A percentile compares a stretch with the other conserved stretches of the same genome.
phyloP scores from a whole-genome alignment of 2,797 vertebrate species.

The Mus caroli region DNA sequence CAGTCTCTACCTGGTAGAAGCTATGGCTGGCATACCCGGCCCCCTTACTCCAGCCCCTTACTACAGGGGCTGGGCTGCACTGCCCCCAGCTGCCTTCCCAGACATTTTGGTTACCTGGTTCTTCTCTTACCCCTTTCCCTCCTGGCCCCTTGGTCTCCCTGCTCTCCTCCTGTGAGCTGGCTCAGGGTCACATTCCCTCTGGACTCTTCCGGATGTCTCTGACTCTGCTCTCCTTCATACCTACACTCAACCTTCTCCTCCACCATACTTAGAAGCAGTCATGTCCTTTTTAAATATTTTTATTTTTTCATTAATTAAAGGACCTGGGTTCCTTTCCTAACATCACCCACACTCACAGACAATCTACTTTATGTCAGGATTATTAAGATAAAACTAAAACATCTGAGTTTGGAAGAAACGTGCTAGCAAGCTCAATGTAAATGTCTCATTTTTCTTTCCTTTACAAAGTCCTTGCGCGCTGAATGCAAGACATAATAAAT shows the following conservation, averaged over 20 bases:
- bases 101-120: neutral
- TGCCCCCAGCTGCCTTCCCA: neutral
- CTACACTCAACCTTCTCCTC: neutral
- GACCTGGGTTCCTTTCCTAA: neutral
- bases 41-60: neutral
- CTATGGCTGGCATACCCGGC: neutral
- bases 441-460: too few species aligned
- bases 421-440: neutral
- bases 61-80: neutral
- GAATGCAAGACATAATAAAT: neutral
- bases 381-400: neutral
- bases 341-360: neutral
- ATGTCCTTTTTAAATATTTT: neutral
- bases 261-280: neutral
- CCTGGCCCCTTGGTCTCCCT: too few species aligned
- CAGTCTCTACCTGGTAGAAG: neutral
- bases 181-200: neutral
- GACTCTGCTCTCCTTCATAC: neutral
- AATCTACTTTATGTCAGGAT: neutral
- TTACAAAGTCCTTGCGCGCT: neutral
- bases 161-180: neutral
- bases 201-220: neutral
- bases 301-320: neutral
- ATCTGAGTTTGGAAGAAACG: neutral
- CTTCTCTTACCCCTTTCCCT: neutral